Evolutionary conservation across 2,888 invertebrate species (phyloP).

Genomic region (Eupithecia centaureata): DNA sequence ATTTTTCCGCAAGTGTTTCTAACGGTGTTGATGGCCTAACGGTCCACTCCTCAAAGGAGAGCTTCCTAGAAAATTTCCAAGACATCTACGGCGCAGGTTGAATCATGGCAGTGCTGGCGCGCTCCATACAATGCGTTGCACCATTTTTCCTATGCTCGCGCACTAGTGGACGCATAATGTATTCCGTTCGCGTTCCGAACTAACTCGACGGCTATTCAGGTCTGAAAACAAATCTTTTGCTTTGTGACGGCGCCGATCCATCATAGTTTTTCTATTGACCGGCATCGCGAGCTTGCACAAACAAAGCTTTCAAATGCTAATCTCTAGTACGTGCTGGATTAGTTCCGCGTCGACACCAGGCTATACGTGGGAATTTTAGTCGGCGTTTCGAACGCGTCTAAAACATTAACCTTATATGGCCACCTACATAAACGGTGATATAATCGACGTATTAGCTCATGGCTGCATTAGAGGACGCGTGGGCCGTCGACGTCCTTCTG

Average conservation of each 20-base stretch:
- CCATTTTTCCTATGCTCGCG: constrained; percentile 56
- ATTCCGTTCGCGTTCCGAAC: constrained; percentile 74
- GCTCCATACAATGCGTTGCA: constrained; percentile 52
- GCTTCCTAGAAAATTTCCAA: constrained; percentile 51
- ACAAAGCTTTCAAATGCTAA: constrained; percentile 82
- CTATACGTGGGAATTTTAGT: constrained; percentile 69
- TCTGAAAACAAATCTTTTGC: constrained; percentile 80
- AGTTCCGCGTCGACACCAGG: constrained; percentile 63
- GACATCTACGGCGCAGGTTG: constrained; percentile 49
- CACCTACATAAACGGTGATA: constrained; percentile 81
- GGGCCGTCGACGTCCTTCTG: constrained; percentile 73
- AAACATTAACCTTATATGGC: constrained; percentile 82
- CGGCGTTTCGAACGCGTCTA: constrained; percentile 52
- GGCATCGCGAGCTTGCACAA: constrained; percentile 77
- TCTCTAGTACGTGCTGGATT: constrained; percentile 78
- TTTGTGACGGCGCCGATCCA: constrained; percentile 74
- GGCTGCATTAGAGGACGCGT: constrained; percentile 65
- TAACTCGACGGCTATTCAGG: constrained; percentile 75
- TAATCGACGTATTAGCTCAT: constrained; percentile 74
- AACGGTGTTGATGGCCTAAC: constrained; percentile 42
- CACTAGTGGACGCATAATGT: constrained; percentile 65
- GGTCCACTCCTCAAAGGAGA: constrained; percentile 50
- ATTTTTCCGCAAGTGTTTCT: constrained; percentile 35
- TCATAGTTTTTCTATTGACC: constrained; percentile 81
- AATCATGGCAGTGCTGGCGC: constrained; percentile 46